phyloP scores from a whole-genome alignment of 2,888 invertebrate genomes.

The Cryptus viduatorius region DNA sequence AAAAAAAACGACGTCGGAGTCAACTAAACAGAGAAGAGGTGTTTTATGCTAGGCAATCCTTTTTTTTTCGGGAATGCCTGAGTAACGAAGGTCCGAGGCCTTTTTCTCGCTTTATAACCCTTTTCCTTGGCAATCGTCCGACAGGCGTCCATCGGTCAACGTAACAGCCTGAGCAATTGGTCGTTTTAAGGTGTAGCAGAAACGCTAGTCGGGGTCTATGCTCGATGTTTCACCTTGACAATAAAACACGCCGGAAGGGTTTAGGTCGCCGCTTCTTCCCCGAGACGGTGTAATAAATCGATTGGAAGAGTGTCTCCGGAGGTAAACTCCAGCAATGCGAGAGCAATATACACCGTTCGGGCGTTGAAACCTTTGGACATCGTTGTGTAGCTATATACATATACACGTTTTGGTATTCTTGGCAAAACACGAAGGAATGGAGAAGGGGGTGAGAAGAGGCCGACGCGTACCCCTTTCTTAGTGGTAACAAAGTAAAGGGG shows the following conservation, averaged over 20 bases:
- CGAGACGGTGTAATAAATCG: constrained; percentile 72
- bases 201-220: background rate
- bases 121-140: constrained; percentile 64
- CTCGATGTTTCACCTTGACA: constrained; percentile 75
- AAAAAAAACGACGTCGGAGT: constrained; percentile 43
- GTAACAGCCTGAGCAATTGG: constrained; percentile 63
- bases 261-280: constrained; percentile 63
- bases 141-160: constrained; percentile 58
- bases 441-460: constrained; percentile 44
- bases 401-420: constrained; percentile 39
- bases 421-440: constrained; percentile 31
- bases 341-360: constrained; percentile 44
- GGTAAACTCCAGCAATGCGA: constrained; percentile 52
- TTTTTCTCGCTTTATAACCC: constrained; percentile 71
- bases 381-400: background rate
- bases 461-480: constrained; percentile 56
- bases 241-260: constrained; percentile 75
- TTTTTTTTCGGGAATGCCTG: constrained; percentile 53
- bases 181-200: constrained; percentile 55
- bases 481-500: constrained; percentile 74
- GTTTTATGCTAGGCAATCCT: constrained; percentile 41
- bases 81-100: constrained; percentile 56
- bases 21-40: constrained; percentile 40
- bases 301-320: constrained; percentile 62
- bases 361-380: constrained; percentile 33